phyloP scores from a whole-genome alignment of 2,113 vertebrate species.

The Leucoraja erinaceus region DNA sequence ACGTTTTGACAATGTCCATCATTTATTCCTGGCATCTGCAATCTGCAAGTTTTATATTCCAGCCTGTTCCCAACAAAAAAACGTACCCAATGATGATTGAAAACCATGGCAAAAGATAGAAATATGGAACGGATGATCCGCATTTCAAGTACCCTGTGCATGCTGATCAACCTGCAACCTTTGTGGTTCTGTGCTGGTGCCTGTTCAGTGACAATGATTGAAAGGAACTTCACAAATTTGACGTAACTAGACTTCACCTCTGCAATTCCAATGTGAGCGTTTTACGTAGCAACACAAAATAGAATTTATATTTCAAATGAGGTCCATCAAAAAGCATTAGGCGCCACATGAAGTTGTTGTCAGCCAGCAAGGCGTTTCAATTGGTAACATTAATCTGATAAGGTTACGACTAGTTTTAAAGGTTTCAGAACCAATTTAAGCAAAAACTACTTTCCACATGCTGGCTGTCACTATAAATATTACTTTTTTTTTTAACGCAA shows the following conservation, averaged over 20 bases:
- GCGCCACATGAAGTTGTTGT: constrained; percentile 27
- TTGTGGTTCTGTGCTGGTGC: not conserved
- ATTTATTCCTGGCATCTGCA: not conserved
- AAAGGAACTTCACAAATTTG: constrained; percentile 33
- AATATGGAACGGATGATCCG: not conserved
- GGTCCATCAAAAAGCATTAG: constrained; percentile 27
- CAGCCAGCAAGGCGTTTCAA: constrained; percentile 1
- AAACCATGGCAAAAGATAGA: not conserved
- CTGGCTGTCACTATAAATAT: constrained; percentile 9
- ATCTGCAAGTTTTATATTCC: not conserved
- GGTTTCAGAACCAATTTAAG: constrained; percentile 22
- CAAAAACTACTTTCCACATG: not conserved
- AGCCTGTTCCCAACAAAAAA: not conserved
- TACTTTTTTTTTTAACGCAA: constrained; percentile 18
- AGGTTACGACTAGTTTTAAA: constrained; percentile 28
- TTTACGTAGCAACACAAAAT: constrained; percentile 16
- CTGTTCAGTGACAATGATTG: constrained; percentile 15
- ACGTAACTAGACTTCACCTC: not conserved
- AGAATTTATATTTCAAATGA: constrained; percentile 32
- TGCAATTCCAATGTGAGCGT: not conserved
- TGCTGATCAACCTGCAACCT: constrained; percentile 16
- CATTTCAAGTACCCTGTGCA: not conserved
- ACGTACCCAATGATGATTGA: not conserved
- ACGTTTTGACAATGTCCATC: not conserved
- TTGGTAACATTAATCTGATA: constrained; percentile 27